A percentile compares a stretch with the other conserved stretches of the same genome.
These are phyloP conservation scores for Drusus annulatus DNA, from an alignment of 1,140 invertebrate genomes.

Conservation along the genomic window DNA sequence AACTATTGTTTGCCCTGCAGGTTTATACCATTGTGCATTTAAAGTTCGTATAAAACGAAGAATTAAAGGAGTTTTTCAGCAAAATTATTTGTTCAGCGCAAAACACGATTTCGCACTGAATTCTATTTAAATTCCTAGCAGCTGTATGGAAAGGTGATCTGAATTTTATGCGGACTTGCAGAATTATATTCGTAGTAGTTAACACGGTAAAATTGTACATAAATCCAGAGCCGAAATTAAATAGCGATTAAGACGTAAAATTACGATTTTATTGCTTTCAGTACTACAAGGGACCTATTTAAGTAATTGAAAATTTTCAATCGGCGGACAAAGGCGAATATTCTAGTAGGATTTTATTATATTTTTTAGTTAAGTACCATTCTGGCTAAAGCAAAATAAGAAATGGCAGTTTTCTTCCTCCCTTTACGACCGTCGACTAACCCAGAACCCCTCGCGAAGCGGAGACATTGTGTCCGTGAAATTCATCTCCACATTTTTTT, in stretches of 20 bases:
- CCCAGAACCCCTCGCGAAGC: conserved; percentile 14
- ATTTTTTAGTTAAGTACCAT: background rate
- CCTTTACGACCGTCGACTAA: conserved; percentile 10
- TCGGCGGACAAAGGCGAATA: background rate
- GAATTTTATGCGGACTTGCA: no score
- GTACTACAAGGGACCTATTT: background rate
- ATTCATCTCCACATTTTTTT: conserved; percentile 26
- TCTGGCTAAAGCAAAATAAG: background rate
- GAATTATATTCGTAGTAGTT: no score
- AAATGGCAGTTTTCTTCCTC: background rate
- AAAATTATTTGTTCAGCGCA: no score
- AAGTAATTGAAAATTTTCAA: conserved; percentile 14
- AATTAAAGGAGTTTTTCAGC: no score
- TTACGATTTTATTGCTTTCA: background rate
- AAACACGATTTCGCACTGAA: no score
- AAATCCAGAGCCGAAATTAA: no score
- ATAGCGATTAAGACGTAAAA: background rate
- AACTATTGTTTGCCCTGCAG: no score
- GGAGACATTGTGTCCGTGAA: background rate
- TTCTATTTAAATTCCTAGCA: no score
- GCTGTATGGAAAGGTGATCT: no score
- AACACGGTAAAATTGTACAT: no score
- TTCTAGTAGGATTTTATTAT: background rate
- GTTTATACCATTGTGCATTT: no score
- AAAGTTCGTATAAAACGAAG: no score